Percentiles rank a stretch among this genome's conserved stretches.
Evolutionary conservation across 2,113 vertebrate species (phyloP).

Genomic region (Callipepla squamata): DNA sequence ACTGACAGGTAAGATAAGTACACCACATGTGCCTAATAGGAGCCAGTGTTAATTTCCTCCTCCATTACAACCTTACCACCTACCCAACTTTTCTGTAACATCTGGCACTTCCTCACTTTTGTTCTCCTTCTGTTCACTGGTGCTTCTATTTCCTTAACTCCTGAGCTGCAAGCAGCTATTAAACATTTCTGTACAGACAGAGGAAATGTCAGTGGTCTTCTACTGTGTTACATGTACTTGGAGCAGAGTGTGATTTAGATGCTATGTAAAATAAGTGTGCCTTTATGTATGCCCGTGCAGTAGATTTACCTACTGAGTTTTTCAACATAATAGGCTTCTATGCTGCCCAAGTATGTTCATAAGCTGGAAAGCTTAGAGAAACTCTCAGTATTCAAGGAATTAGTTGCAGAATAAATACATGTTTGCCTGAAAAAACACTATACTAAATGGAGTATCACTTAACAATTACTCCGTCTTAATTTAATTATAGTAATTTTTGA

Average conservation of each 20-base stretch:
- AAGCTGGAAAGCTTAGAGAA: neutral
- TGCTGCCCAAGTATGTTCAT: neutral
- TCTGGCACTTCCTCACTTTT: neutral
- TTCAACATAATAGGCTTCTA: neutral
- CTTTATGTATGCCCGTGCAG: neutral
- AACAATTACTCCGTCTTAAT: neutral
- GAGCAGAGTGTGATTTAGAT: accelerated
- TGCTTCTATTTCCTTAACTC: neutral
- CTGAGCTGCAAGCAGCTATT: neutral
- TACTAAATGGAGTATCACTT: neutral
- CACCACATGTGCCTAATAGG: neutral
- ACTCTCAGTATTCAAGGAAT: neutral
- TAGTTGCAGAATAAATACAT: neutral
- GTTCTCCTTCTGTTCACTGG: neutral
- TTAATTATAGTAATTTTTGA: neutral
- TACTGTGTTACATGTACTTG: accelerated
- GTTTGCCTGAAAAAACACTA: neutral
- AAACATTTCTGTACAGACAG: accelerated
- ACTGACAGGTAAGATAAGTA: neutral
- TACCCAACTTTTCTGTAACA: neutral
- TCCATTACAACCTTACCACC: neutral
- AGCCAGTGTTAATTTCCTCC: neutral
- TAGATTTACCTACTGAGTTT: neutral
- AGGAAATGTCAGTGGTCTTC: no score
- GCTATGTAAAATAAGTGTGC: accelerated